These are phyloP conservation scores for Cercocebus atys DNA, from an alignment of 2,113 vertebrate species.

Conservation along the genomic window DNA sequence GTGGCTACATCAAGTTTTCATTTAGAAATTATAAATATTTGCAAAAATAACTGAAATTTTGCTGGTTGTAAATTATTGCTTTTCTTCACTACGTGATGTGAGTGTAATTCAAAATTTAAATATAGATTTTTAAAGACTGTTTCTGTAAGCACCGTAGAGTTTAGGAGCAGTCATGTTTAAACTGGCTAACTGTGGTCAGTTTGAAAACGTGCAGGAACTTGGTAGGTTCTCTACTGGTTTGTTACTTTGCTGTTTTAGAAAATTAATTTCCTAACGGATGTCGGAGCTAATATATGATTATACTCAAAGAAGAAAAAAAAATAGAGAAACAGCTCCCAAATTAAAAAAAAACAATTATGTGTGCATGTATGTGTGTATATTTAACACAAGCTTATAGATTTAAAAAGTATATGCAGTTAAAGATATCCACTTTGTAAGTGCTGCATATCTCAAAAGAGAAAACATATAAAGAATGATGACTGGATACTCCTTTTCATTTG, in stretches of 20 bases:
- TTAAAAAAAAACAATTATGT: not conserved
- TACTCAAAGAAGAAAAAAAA: not conserved
- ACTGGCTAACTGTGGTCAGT: not conserved
- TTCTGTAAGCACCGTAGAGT: not conserved
- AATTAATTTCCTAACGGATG: not conserved
- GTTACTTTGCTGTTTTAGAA: conserved; percentile 12
- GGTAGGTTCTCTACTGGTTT: not conserved
- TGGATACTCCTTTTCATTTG: not conserved
- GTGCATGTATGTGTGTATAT: not conserved
- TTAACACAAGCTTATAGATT: not conserved
- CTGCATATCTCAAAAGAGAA: not conserved
- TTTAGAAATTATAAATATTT: conserved; percentile 1
- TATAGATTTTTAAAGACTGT: not conserved
- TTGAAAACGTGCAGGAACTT: not conserved
- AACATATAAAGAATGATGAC: not conserved
- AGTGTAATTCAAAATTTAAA: not conserved
- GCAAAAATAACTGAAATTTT: conserved; percentile 23
- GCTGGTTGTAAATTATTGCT: not conserved
- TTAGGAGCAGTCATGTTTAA: not conserved
- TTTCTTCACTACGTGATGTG: not conserved
- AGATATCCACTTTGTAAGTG: not conserved
- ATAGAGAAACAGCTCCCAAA: not conserved
- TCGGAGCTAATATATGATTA: not conserved
- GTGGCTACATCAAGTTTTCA: not conserved
- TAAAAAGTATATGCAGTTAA: not conserved